A percentile compares a stretch with the other conserved stretches of the same genome.
phyloP scores from a whole-genome alignment of 2,888 invertebrate species.

The Limenitis arthemis region DNA sequence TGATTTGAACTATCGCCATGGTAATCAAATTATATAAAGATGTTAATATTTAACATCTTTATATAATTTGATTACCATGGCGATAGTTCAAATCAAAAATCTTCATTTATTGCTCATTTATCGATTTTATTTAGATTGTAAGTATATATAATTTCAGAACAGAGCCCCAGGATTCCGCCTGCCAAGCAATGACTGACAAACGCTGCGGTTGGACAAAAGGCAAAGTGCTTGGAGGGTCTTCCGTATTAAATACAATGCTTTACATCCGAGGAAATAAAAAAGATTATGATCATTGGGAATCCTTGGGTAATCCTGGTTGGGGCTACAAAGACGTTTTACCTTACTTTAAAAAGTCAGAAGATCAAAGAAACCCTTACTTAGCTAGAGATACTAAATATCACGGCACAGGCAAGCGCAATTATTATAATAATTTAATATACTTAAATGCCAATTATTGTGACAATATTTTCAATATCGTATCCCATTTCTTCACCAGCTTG shows the following conservation, averaged over 20 bases:
- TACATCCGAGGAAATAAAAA: constrained; percentile 90
- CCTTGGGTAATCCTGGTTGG: constrained; percentile 91
- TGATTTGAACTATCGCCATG: too few species aligned
- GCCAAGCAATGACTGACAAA: constrained; percentile 88
- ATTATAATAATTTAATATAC: neutral
- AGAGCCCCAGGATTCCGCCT: constrained; percentile 86
- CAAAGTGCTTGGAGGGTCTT: constrained; percentile 89
- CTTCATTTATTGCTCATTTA: neutral
- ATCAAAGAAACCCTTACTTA: constrained; percentile 90
- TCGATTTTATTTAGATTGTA: neutral
- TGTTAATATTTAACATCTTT: too few species aligned
- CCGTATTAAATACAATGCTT: constrained; percentile 91
- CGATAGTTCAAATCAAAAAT: too few species aligned
- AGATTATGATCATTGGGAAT: constrained; percentile 91
- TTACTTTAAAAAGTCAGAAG: constrained; percentile 90
- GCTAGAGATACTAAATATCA: constrained; percentile 82
- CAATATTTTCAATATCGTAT: too few species aligned
- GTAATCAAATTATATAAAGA: too few species aligned
- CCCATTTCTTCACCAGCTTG: constrained; percentile 92
- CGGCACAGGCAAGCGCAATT: constrained; percentile 69
- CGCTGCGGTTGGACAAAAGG: constrained; percentile 93
- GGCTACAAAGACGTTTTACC: constrained; percentile 84
- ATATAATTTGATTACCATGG: too few species aligned
- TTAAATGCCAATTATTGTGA: neutral
- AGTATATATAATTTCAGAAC: constrained; percentile 70